Evolutionary conservation across 2,797 vertebrate genomes (phyloP).

Genomic region (Menidia menidia): DNA sequence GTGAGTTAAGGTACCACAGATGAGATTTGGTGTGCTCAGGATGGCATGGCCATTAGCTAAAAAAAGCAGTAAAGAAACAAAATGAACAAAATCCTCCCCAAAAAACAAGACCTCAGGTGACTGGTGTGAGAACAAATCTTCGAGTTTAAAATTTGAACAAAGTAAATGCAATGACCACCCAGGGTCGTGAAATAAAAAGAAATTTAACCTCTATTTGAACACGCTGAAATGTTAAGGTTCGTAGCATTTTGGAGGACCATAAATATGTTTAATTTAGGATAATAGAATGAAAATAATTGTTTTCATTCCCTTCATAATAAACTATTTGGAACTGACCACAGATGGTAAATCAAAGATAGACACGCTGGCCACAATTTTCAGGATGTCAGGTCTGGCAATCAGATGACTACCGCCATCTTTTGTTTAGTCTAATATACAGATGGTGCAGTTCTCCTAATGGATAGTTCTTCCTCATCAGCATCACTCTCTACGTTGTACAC

Average conservation of each 20-base stretch:
- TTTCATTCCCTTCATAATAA: neutral
- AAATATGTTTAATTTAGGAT: neutral
- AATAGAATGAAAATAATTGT: too few relatives aligned
- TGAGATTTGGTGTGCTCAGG: neutral
- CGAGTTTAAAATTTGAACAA: constrained; percentile 39
- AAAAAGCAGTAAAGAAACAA: too few relatives aligned
- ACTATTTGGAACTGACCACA: neutral
- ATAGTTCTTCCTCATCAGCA: too few relatives aligned
- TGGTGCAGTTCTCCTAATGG: neutral
- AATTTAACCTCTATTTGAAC: too few relatives aligned
- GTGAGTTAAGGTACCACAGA: constrained; percentile 44
- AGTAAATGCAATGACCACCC: constrained; percentile 6
- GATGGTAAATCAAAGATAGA: neutral
- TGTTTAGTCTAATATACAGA: neutral
- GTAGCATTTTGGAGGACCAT: too few relatives aligned
- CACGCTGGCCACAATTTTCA: too few relatives aligned
- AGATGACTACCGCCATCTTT: neutral
- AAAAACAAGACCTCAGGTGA: constrained; percentile 12
- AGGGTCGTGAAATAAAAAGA: too few relatives aligned
- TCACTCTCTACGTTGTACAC: too few relatives aligned
- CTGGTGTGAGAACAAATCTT: constrained; percentile 35
- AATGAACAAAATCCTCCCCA: too few relatives aligned
- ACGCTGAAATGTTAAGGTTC: neutral
- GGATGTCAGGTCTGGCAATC: neutral
- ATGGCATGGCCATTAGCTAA: too few relatives aligned